A percentile compares a stretch with the other conserved stretches of the same genome.
Conservation (phyloP, 2,113 vertebrate genomes). For the Cyprinus carpio region DNA sequence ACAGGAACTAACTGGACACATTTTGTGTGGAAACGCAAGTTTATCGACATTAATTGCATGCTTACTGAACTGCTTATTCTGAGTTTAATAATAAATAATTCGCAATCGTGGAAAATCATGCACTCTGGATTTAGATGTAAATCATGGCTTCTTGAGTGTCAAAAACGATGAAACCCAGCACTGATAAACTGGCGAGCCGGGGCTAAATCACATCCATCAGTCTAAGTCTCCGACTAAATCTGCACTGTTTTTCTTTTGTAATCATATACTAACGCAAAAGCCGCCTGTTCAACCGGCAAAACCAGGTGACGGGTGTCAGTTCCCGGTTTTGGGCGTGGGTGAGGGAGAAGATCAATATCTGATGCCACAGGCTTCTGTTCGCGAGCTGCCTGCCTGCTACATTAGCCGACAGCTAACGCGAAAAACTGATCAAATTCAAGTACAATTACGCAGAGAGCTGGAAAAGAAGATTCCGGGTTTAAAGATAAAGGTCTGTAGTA, state of each 20-base stretch:
- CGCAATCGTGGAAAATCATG: neutral
- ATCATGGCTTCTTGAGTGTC: neutral
- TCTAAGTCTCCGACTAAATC: neutral
- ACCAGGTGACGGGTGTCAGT: conserved; percentile 8
- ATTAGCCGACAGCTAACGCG: conserved; percentile 37
- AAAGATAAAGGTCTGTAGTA: neutral
- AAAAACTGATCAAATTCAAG: neutral
- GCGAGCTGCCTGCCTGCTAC: conserved; percentile 6
- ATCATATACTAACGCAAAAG: neutral
- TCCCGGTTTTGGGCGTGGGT: conserved; percentile 52
- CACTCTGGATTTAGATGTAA: neutral
- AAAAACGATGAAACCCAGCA: neutral
- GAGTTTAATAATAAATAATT: neutral
- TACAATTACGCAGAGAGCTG: neutral
- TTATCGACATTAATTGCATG: neutral
- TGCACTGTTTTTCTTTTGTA: neutral
- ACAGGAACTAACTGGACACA: neutral
- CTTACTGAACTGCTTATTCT: neutral
- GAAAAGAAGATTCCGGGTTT: neutral
- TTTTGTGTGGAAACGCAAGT: neutral
- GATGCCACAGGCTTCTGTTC: conserved; percentile 16
- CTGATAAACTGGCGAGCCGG: neutral
- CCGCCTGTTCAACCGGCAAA: conserved; percentile 28
- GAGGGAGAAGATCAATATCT: conserved; percentile 31
- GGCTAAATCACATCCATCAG: neutral